Percentiles rank a stretch among this genome's conserved stretches.
These are phyloP conservation scores for Symphodus melops DNA, from an alignment of 2,113 vertebrate genomes.

Conservation along the genomic window DNA sequence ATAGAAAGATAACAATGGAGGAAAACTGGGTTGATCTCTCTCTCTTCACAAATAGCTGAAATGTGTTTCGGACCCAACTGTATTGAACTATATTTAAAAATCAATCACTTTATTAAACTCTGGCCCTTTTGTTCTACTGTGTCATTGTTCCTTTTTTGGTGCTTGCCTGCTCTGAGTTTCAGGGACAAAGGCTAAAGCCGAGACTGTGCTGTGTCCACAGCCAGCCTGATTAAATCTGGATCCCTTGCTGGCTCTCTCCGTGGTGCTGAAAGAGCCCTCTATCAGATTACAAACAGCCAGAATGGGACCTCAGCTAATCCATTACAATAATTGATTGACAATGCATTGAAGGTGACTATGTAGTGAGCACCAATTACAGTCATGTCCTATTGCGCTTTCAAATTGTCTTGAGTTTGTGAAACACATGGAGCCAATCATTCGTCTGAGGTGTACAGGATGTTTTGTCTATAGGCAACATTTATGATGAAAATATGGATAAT, in stretches of 20 bases:
- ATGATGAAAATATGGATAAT: slow-evolving; percentile 38
- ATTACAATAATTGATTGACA: slow-evolving; percentile 97
- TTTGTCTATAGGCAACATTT: slow-evolving; percentile 9
- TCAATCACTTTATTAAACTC: slow-evolving; percentile 63
- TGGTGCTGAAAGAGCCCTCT: slow-evolving; percentile 94
- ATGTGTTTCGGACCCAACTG: slow-evolving; percentile 28
- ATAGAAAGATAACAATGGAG: not conserved
- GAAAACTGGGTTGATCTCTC: not conserved
- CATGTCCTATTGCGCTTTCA: slow-evolving; percentile 81
- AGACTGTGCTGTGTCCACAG: slow-evolving; percentile 91
- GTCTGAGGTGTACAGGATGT: slow-evolving; percentile 42
- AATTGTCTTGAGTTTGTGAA: slow-evolving; percentile 59
- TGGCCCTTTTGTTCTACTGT: slow-evolving; percentile 89
- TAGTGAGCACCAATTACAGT: slow-evolving; percentile 89
- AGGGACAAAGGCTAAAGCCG: slow-evolving; percentile 89
- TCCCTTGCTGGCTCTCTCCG: slow-evolving; percentile 93
- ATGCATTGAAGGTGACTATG: slow-evolving; percentile 87
- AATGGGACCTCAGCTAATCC: slow-evolving; percentile 93
- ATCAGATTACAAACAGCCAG: slow-evolving; percentile 94
- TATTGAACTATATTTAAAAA: slow-evolving; percentile 60
- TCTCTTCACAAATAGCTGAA: not conserved
- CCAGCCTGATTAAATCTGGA: slow-evolving; percentile 96
- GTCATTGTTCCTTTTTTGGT: slow-evolving; percentile 89
- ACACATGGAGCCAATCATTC: slow-evolving; percentile 58
- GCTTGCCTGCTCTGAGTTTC: slow-evolving; percentile 86